Evolutionary conservation across 2,888 invertebrate species (phyloP), one percentile per base, ranked within the genome.

Genomic region (Ophion ventricosus): DNA sequence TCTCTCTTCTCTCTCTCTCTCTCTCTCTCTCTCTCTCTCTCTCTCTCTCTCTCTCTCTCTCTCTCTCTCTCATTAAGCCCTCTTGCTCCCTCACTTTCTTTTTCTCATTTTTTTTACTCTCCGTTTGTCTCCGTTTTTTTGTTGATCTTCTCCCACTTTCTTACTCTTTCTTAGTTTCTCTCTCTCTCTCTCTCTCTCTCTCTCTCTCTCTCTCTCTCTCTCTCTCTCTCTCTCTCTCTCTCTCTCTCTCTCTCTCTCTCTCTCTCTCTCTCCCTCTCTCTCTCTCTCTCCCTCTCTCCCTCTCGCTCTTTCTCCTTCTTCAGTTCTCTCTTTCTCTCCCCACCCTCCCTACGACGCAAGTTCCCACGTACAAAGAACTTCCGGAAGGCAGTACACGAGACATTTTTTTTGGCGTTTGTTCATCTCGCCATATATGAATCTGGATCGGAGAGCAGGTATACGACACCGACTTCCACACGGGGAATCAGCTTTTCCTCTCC

Each of bases 361-460:
- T 63, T 54, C 49, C 8, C 17, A 57, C 57, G 75, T 61, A 88
- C 85, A 87, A 88, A 86, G 87, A 85, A 73, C 88, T 90, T 91
- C 87, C 87, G 88, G 87, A 88, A 85, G 80, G 80, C 80, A 80
- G 11, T 54, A 79, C 83, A 85, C 87, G 87, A 73, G 61, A 66
- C 61, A 64, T 72, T 56, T 63, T 56, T 63, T 66, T 72, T 72
- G 40, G 43, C n/a, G 29, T 69, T 67, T 57, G 11, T 80, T 73
- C 67, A 75, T 69, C 63, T 72, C 61, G 26, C 25, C 23, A 3
- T 73, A 8, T 5, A 35, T 70, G 20, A 63, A 81, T 81, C 69
- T 59, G 23, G 57, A 84, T 84, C 82, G 66, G 82, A 66, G 57
- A 86, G 88, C 88, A 89, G 90, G 88, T 90, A 89, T 80, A 70